Evolutionary conservation across 2,797 vertebrate genomes (phyloP), one percentile per base, ranked within the genome.

Genomic region (Channa striata): DNA sequence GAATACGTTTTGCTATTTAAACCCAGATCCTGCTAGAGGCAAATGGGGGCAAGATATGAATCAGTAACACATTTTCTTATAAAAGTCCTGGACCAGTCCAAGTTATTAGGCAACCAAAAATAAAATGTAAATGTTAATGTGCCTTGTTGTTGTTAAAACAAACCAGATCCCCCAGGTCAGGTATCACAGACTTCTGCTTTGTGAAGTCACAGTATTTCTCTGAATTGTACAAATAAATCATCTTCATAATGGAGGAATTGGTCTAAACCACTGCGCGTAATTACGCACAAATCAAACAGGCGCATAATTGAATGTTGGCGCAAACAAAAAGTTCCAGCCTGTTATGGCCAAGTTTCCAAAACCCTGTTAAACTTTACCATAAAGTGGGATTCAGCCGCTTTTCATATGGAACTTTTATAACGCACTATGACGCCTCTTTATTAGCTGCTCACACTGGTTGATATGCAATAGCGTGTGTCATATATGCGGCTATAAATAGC

Each of bases 401-500:
- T 51, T 13, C 25, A n/a, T 46, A 0, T 52, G 56, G 62, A 73
- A 78, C 79, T 69, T 74, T 70, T 68, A 36, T 23, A 69, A 19
- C n/a, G n/a, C 44, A 46, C 52, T 23, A 9, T 42, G 54, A 68
- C 66, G 71, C 73, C 66, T 74, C 62, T 73, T 79, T 52, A 77
- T 83, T 53, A 77, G 71, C 73, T 58, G 57, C 65, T 65, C 19
- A 59, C 52, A 39, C 42, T 21, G 59, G 52, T 48, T 57, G 73
- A 72, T 68, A 81, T 50, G 77, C 33, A 77, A 87, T 74, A 80
- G 73, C 59, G 34, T 60, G n/a, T 74, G 80, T 90, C 81, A 64
- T 71, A 72, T 81, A 80, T 53, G 62, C 23, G 19, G 33, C 78
- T 91, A 89, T 83, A 74, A 90, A 91, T 91, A 92, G 85, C 40